Conservation (phyloP, 2,888 invertebrate species). For the Invenusta paracnida region DNA sequence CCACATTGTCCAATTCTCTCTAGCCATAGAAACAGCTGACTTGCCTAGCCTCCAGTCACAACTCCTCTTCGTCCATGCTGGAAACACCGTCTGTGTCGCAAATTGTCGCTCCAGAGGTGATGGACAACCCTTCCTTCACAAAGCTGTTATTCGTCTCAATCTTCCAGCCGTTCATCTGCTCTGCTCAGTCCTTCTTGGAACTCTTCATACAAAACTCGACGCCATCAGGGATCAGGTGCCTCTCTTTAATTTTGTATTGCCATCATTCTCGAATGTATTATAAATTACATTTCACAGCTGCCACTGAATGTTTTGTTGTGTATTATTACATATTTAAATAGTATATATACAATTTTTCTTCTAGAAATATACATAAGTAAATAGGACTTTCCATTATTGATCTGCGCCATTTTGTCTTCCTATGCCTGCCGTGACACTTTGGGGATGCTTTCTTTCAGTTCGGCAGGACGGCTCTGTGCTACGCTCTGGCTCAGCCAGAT, state of each 20-base stretch:
- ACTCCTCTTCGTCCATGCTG: background rate
- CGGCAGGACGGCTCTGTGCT: constrained; percentile 53
- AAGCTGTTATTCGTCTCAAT: constrained; percentile 51
- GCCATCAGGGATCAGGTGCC: constrained; percentile 52
- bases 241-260: too few relatives aligned
- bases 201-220: constrained; percentile 50
- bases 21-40: background rate
- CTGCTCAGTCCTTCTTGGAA: constrained; percentile 50
- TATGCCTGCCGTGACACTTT: too few relatives aligned
- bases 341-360: too few relatives aligned
- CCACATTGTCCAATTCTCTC: background rate
- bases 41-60: background rate
- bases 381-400: too few relatives aligned
- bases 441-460: too few relatives aligned
- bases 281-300: too few relatives aligned
- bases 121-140: constrained; percentile 53
- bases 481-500: constrained; percentile 52
- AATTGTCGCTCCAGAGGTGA: constrained; percentile 48
- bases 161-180: constrained; percentile 49
- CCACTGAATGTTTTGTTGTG: too few relatives aligned
- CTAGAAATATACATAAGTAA: too few relatives aligned
- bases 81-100: background rate
- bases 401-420: too few relatives aligned
- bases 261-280: too few relatives aligned
- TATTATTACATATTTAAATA: too few relatives aligned